Evolutionary conservation across 2,888 invertebrate species (phyloP), one percentile per base, ranked within the genome.

Genomic region (Seira musarum): DNA sequence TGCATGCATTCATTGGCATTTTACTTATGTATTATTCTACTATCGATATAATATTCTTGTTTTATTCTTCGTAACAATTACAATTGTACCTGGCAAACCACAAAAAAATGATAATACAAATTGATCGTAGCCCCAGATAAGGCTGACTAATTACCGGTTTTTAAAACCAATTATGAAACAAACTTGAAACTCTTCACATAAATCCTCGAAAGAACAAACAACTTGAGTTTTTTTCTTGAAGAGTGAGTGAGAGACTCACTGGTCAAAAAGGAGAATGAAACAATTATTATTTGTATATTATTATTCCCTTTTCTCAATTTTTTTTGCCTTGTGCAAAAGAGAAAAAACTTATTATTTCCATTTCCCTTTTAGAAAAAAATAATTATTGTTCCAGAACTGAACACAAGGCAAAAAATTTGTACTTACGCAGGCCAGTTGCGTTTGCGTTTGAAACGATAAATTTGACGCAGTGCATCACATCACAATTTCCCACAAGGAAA

Each of bases 101-200:
- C 40, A 40, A 40, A 40, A 40, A 40, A 40, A 40, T 40, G 13
- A 40, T 40, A 13, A 13, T 40, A 40, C 40, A 49, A 67, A 46
- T 40, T 67, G 67, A 67, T 76, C 68, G 69, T 76, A 76, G 60
- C 64, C 21, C 49, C 40, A 40, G 40, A 40, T 40, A 40, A 40
- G 13, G 40, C 40, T 68, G 53, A n/a, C 76, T 76, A 76, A 76
- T 69, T 76, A 76, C 76, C 49, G 68, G 76, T 76, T 76, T 67
- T 76, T 40, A 68, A 76, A 76, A 76, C 25, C 49, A 68, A 76
- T 75, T 75, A 76, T 76, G 61, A 76, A 40, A 57, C 63, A 64
- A 68, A 68, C 76, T 69, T 69, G 63, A 40, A 40, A 40, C 76
- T 69, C 53, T 64, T 69, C 49, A 63, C 30, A 40, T 60, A 61